Percentiles rank a stretch among this genome's conserved stretches.
Evolutionary conservation across 2,113 vertebrate genomes (phyloP).

Genomic region (Osmerus mordax): DNA sequence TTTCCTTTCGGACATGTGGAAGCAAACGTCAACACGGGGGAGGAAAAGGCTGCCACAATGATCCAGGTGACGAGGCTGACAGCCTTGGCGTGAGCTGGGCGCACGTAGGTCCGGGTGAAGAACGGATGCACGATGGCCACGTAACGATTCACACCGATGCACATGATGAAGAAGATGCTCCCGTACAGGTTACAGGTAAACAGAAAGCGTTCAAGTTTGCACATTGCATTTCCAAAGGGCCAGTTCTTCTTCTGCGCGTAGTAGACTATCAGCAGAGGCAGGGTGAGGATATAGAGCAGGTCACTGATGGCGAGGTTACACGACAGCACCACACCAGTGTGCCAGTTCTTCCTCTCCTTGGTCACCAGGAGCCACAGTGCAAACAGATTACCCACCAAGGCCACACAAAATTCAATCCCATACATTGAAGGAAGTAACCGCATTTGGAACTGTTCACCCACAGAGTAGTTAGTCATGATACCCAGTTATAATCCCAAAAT

Average conservation of each 20-base stretch:
- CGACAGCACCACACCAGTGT: constrained; percentile 71
- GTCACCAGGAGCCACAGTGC: constrained; percentile 64
- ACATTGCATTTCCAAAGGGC: constrained; percentile 59
- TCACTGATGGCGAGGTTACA: constrained; percentile 79
- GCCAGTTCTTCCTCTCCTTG: constrained; percentile 67
- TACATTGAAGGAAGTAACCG: constrained; percentile 59
- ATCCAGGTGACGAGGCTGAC: constrained; percentile 64
- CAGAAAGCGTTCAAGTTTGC: constrained; percentile 77
- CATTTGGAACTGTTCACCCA: constrained; percentile 37
- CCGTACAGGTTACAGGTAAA: constrained; percentile 80
- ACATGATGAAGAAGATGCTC: constrained; percentile 77
- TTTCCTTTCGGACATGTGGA: not conserved
- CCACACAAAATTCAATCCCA: constrained; percentile 61
- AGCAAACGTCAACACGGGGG: constrained; percentile 69
- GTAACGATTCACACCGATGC: constrained; percentile 80
- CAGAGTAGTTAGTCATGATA: constrained; percentile 17
- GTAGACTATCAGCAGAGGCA: constrained; percentile 73
- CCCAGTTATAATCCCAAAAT: not conserved
- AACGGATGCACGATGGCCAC: constrained; percentile 76
- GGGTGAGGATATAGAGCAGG: constrained; percentile 72
- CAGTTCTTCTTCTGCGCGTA: constrained; percentile 65
- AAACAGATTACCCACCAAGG: constrained; percentile 64
- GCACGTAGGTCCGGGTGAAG: constrained; percentile 54
- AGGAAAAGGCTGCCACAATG: constrained; percentile 57
- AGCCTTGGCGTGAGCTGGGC: constrained; percentile 61